Percentiles rank a stretch among this genome's conserved stretches.
phyloP scores from a whole-genome alignment of 2,113 vertebrate species.

The Isichthys henryi region DNA sequence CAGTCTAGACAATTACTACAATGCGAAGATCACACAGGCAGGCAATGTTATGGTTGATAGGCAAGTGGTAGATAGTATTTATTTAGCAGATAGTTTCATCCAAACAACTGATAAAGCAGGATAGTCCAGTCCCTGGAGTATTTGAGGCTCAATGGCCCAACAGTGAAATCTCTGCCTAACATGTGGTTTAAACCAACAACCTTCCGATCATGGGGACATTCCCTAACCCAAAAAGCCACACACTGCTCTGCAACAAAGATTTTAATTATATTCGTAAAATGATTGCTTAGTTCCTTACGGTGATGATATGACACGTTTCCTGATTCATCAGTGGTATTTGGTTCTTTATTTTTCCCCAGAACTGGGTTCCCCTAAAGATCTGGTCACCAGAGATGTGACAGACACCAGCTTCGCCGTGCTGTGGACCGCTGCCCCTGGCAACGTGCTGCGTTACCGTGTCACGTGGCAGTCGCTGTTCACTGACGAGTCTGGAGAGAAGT shows the following conservation, averaged over 20 bases:
- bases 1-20: background rate
- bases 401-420: constrained; percentile 77
- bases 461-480: constrained; percentile 82
- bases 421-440: constrained; percentile 86
- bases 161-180: background rate
- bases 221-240: background rate
- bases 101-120: background rate
- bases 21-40: background rate
- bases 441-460: constrained; percentile 76
- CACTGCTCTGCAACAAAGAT: background rate
- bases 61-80: background rate
- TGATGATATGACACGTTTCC: background rate
- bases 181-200: background rate
- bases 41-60: background rate
- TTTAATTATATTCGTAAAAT: background rate
- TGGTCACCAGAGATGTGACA: constrained; percentile 83
- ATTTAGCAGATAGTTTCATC: background rate
- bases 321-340: background rate
- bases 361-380: constrained; percentile 78
- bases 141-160: background rate
- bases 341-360: constrained; percentile 54
- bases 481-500: constrained; percentile 77
- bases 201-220: background rate
- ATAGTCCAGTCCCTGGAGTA: background rate
- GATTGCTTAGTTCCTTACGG: background rate